Percentiles rank a stretch among this genome's conserved stretches.
phyloP scores from a whole-genome alignment of 2,888 invertebrate genomes.

The Adineta ricciae region DNA sequence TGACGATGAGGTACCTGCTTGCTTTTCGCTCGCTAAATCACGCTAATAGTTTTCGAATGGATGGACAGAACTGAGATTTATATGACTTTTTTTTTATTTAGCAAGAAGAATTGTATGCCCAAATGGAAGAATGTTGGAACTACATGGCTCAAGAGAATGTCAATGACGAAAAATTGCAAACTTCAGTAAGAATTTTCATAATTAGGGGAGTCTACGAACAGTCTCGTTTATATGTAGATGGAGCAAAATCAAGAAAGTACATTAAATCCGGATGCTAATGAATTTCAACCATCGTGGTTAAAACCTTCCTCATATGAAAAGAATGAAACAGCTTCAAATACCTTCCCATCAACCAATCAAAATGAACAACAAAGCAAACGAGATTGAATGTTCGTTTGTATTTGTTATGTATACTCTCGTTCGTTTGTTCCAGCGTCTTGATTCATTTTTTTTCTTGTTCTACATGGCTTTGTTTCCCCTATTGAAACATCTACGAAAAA shows the following conservation, averaged over 20 bases:
- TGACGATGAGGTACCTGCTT: background rate
- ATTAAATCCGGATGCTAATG: background rate
- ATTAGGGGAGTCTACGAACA: too few relatives aligned
- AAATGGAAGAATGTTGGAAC: slow-evolving; percentile 9
- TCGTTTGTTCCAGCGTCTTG: background rate
- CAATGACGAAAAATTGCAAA: background rate
- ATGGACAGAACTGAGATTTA: background rate
- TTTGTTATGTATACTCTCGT: background rate
- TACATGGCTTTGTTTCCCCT: background rate
- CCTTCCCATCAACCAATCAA: background rate
- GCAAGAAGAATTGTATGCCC: background rate
- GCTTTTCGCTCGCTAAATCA: background rate
- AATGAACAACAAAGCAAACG: background rate
- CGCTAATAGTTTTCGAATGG: too few relatives aligned
- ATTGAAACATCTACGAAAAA: background rate
- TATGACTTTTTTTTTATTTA: background rate
- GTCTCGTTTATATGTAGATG: background rate
- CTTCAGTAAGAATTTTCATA: background rate
- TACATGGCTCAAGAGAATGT: background rate
- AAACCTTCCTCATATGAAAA: background rate
- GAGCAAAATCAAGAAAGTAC: background rate
- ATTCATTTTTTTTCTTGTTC: background rate
- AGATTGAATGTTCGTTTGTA: background rate
- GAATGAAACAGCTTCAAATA: background rate
- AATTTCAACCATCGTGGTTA: background rate